Conservation (phyloP, 2,113 vertebrate species). For the Paracanthobrama guichenoti region DNA sequence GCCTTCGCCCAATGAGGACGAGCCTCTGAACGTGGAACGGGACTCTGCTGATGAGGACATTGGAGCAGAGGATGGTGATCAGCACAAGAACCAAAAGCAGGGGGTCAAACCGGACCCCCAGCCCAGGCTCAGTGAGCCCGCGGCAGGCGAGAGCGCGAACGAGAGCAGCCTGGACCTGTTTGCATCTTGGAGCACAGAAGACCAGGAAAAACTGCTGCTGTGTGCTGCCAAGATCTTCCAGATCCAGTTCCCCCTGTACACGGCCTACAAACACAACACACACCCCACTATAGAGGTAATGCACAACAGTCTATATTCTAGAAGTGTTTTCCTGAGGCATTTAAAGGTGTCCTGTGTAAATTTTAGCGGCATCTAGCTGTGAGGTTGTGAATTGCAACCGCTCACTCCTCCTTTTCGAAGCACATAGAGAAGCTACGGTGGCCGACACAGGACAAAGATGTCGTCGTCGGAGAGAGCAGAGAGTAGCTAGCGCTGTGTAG, state of each 20-base stretch:
- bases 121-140: constrained; percentile 68
- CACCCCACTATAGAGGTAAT: constrained; percentile 97
- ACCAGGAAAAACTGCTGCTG: constrained; percentile 94
- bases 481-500: too few species aligned
- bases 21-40: constrained; percentile 89
- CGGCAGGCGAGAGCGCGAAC: constrained; percentile 67
- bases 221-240: constrained; percentile 99
- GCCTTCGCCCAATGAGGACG: constrained; percentile 77
- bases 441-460: too few species aligned
- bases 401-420: too few species aligned
- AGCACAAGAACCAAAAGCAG: constrained; percentile 56
- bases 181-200: constrained; percentile 93
- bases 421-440: too few species aligned
- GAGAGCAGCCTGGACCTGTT: constrained; percentile 81
- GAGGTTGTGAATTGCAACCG: too few species aligned
- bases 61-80: constrained; percentile 68
- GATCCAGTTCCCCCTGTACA: constrained; percentile 98
- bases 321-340: neutral
- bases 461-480: too few species aligned
- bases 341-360: neutral
- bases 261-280: constrained; percentile 99
- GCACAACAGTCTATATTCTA: constrained; percentile 6
- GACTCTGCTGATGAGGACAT: constrained; percentile 84
- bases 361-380: too few species aligned
- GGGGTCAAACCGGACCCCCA: constrained; percentile 70